Evolutionary conservation across 2,113 vertebrate genomes (phyloP).

Genomic region (Gracilinanus agilis): DNA sequence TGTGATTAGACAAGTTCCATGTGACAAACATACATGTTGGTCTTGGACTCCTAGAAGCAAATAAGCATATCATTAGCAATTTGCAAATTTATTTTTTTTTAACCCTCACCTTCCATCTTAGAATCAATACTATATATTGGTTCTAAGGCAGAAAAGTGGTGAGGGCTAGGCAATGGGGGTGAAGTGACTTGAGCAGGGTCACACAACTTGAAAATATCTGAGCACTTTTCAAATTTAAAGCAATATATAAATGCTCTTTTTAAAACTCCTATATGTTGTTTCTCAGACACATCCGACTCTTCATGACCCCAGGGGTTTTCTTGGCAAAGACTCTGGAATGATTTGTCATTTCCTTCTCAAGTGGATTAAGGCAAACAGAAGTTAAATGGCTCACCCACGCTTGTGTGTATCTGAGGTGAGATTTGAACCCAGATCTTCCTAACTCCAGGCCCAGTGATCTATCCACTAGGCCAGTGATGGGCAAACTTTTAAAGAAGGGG

Average conservation of each 20-base stretch:
- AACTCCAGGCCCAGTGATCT: not conserved
- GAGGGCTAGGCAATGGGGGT: too few species aligned
- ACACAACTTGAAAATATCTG: too few species aligned
- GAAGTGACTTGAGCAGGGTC: too few species aligned
- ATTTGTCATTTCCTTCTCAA: not conserved
- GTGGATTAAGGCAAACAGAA: not conserved
- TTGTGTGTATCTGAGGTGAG: not conserved
- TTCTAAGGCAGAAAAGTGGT: too few species aligned
- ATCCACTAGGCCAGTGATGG: not conserved
- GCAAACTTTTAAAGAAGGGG: too few species aligned
- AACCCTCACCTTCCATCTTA: too few species aligned
- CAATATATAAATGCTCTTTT: not conserved
- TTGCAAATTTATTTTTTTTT: too few species aligned
- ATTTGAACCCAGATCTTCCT: not conserved
- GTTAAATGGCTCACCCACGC: not conserved
- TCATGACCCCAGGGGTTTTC: too few species aligned
- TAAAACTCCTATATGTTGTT: not conserved
- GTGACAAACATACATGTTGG: not conserved
- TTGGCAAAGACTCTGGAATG: not conserved
- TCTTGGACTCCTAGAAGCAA: not conserved
- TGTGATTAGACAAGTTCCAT: not conserved
- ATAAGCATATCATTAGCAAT: not conserved
- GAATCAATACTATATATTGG: too few species aligned
- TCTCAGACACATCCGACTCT: not conserved
- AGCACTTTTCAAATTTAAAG: not conserved